A percentile compares a stretch with the other conserved stretches of the same genome.
phyloP scores from a whole-genome alignment of 2,113 vertebrate species.

The Psephotus haematonotus region DNA sequence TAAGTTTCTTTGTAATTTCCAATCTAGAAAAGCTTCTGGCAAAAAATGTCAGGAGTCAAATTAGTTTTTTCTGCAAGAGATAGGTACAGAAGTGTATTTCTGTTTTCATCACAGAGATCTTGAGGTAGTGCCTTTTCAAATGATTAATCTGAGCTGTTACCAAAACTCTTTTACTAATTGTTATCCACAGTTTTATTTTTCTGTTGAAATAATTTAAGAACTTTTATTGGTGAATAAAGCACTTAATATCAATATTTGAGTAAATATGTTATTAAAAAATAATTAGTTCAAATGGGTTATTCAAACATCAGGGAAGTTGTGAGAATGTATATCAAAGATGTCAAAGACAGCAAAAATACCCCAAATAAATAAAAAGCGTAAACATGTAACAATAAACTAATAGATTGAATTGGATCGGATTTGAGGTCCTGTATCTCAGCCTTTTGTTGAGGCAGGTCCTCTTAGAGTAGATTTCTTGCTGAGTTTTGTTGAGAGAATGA shows the following conservation, averaged over 20 bases:
- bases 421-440: neutral
- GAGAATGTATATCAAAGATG: neutral
- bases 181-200: neutral
- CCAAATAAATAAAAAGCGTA: neutral
- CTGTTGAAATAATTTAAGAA: neutral
- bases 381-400: rapidly evolving
- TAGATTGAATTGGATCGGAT: rapidly evolving
- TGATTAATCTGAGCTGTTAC: neutral
- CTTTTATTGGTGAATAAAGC: neutral
- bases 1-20: neutral
- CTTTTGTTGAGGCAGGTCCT: neutral
- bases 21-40: neutral
- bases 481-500: neutral
- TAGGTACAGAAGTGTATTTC: neutral
- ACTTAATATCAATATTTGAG: neutral
- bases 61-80: neutral
- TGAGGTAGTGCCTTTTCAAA: neutral
- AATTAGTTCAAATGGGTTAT: neutral
- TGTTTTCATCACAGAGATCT: neutral
- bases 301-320: neutral
- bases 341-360: neutral
- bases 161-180: neutral
- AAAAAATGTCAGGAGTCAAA: neutral
- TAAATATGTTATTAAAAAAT: neutral
- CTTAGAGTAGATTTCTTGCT: neutral